Base-by-base conservation (phyloP, 1,140 invertebrate genomes). In the Drosophila micromelanica region DNA sequence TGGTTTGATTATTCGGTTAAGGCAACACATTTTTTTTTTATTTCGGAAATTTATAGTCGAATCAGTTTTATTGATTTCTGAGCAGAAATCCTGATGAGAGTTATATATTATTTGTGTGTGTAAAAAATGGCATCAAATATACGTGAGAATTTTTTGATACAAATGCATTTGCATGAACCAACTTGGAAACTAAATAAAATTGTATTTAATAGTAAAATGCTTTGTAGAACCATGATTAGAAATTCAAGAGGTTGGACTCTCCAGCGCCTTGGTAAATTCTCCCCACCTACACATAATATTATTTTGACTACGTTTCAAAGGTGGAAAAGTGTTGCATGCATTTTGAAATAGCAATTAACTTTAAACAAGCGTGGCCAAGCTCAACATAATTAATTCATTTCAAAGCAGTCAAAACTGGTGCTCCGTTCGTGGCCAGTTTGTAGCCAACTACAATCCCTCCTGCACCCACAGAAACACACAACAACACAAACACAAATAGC, bases 261-360 rank as follows among this genome's bases (percentile, higher is more conserved):
- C 6, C 15, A 8, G 9, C 48, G 59, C 8, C 20, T 45, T 20
- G 1, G n/a, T 7, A 37, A 71, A 56, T 20, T 61, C n/a, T 51
- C 15, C 23, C 13, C 42, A 72, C 57, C 57, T 65, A 45, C 30
- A 35, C 38, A 27, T 48, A 57, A 72, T 51, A 60, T 57, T 43
- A 60, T 52, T 49, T 69, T 62, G 54, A 52, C 38, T 52, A 17
- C 40, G 20, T 52, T 52, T 40, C 45, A 12, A 27, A 40, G 30
- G 27, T 51, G 46, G 38, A 30, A 37, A 45, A 38, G 57, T 40
- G 46, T 37, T 62, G 55, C 68, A 67, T 76, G 70, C 74, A 79
- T 63, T 79, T 76, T 73, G 59, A 76, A 76, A 68, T 46, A 73
- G 73, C 76, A 79, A 79, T 77, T 76, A 77, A 79, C 70, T 73